Percentiles rank a stretch among this genome's conserved stretches.
Evolutionary conservation across 2,113 vertebrate genomes (phyloP).

Genomic region (Apodemus sylvaticus): DNA sequence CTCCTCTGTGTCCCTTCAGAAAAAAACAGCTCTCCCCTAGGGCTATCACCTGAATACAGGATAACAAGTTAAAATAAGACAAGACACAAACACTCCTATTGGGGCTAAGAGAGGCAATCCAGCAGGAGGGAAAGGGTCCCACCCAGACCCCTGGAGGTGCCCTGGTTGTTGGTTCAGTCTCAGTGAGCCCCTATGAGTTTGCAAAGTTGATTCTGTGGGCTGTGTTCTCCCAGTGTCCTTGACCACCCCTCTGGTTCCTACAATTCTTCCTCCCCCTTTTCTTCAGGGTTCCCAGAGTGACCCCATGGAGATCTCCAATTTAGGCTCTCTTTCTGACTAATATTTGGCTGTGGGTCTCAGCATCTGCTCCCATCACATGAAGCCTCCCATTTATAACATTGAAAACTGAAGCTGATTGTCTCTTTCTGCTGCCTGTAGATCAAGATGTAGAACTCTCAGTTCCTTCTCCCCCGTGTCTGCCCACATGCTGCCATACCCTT

Average conservation of each 20-base stretch:
- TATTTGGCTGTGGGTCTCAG: background rate
- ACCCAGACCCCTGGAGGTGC: background rate
- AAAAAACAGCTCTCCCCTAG: background rate
- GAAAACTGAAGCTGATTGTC: background rate
- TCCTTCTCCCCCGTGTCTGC: no score
- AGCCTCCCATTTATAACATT: background rate
- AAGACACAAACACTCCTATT: background rate
- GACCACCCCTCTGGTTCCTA: background rate
- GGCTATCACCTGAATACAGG: background rate
- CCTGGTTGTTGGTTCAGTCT: background rate
- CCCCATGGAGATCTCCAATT: background rate
- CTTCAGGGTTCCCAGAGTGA: background rate
- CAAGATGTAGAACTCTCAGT: no score
- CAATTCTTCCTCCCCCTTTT: background rate
- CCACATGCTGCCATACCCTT: no score
- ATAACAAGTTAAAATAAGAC: background rate
- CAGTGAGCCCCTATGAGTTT: background rate
- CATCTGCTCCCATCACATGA: background rate
- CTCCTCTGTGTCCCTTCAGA: background rate
- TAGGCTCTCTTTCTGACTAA: background rate
- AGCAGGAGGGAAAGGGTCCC: background rate
- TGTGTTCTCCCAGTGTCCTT: background rate
- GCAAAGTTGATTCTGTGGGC: background rate
- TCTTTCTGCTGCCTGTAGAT: no score
- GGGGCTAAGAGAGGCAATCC: background rate